These are phyloP conservation scores for Mycalesis mineus DNA, from an alignment of 2,888 invertebrate genomes.

Conservation along the genomic window DNA sequence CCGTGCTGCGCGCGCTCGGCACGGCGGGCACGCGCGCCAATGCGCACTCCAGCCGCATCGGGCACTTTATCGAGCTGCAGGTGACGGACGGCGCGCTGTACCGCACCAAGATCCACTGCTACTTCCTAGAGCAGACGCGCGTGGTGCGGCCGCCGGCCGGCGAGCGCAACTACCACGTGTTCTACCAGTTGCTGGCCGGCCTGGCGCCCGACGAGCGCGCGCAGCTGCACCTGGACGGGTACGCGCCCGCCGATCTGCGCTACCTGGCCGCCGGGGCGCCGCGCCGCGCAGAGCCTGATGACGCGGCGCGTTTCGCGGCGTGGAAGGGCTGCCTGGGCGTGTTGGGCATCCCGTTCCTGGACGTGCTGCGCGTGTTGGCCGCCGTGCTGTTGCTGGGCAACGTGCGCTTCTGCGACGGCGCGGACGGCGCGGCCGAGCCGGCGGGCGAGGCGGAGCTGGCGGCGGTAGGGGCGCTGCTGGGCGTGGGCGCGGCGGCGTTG, in stretches of 20 bases:
- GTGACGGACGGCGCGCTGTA: constrained; percentile 96
- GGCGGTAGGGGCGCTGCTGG: constrained; percentile 88
- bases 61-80: constrained; percentile 97
- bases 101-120: constrained; percentile 97
- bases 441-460: constrained; percentile 90
- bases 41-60: constrained; percentile 95
- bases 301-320: constrained; percentile 83
- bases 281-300: constrained; percentile 67
- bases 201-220: constrained; percentile 90
- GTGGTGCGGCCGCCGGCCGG: constrained; percentile 90
- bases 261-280: constrained; percentile 78
- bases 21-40: constrained; percentile 94
- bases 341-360: constrained; percentile 94
- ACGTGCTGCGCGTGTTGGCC: constrained; percentile 93
- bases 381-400: constrained; percentile 95
- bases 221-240: constrained; percentile 91
- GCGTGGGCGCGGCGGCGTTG: constrained; percentile 88
- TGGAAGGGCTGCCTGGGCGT: constrained; percentile 95
- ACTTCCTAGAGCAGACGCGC: constrained; percentile 95
- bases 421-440: constrained; percentile 85
- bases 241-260: constrained; percentile 87
- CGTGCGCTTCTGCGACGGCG: constrained; percentile 91
- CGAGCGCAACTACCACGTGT: constrained; percentile 97
- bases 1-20: constrained; percentile 93
- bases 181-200: constrained; percentile 96